Evolutionary conservation across 1,140 invertebrate genomes (phyloP), one percentile per base, ranked within the genome.

Genomic region (Myzus persicae): DNA sequence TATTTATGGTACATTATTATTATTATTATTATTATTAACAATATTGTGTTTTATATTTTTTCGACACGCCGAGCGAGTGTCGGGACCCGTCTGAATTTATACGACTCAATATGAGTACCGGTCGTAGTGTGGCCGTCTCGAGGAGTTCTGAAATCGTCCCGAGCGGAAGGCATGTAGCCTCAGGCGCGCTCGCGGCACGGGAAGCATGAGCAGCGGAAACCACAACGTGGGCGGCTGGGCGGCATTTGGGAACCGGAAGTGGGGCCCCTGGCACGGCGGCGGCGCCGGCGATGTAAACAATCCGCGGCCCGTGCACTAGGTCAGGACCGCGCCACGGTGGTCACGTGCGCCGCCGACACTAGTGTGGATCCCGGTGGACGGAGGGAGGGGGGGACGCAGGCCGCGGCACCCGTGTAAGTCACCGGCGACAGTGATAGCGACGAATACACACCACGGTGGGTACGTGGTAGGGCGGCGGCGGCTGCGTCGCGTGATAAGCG

Each of bases 161-260:
- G n/a, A 18, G 20, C 14, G 59, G 82, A 87, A 87, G 85, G 11
- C 2, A 67, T n/a, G 59, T 18, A n/a, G 14, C n/a, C 59, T 48
- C 31, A 8, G 26, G 94, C 94, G 90, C 94, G 94, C 91, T 94
- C 94, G 94, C 93, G 51, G 22, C 36, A 40, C 38, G 48, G 46
- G n/a, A 81, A 81, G n/a, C 9, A n/a, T 18, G 36, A 95, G 95
- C 94, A 94, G 94, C 94, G 94, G 94, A 94, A 94, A 94, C 93
- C 93, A 93, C 94, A 91, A 2, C 88, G 94, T 94, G 91, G 89
- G 94, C 91, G 87, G 90, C 93, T 54, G 40, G 11, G 51, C 51
- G 48, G 36, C 22, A 82, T 87, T 59, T n/a, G 51, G 84, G 26
- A 88, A 93, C 87, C 93, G 59, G 81, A 92, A 91, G 59, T 90